These are phyloP conservation scores for Furcula furcula DNA, from an alignment of 2,888 invertebrate genomes.

Conservation along the genomic window DNA sequence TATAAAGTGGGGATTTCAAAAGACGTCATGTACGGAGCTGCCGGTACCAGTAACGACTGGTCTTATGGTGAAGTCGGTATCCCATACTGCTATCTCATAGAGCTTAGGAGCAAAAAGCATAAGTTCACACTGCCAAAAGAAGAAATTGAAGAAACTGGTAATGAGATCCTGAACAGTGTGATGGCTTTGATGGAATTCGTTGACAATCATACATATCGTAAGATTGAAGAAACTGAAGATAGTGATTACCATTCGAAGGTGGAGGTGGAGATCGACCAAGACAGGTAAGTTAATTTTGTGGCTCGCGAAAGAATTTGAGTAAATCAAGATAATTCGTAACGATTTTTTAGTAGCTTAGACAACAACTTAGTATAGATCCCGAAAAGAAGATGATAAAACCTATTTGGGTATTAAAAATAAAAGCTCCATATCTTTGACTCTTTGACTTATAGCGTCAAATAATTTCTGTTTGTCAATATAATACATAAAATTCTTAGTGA, in stretches of 20 bases:
- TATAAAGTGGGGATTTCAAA: conserved; percentile 71
- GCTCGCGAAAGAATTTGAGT: no score
- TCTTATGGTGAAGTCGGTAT: conserved; percentile 59
- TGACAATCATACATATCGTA: conserved; percentile 36
- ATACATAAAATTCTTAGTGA: conserved; percentile 13
- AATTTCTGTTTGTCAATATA: conserved; percentile 2
- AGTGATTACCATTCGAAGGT: not conserved
- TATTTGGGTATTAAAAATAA: no score
- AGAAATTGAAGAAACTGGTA: conserved; percentile 61
- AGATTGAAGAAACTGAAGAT: conserved; percentile 2
- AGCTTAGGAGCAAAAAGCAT: conserved; percentile 61
- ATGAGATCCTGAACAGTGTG: conserved; percentile 56
- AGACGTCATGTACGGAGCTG: conserved; percentile 67
- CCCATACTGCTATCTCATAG: conserved; percentile 68
- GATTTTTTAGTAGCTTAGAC: no score
- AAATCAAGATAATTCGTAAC: no score
- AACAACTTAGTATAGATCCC: no score
- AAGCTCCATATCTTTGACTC: no score
- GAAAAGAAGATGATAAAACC: no score
- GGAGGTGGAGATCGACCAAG: not conserved
- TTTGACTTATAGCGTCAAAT: not conserved
- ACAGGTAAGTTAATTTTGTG: conserved; percentile 1
- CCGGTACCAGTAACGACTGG: conserved; percentile 70
- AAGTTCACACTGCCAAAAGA: conserved; percentile 60
- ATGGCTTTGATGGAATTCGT: conserved; percentile 64